phyloP scores from a whole-genome alignment of 2,888 invertebrate genomes.

The Steinernema scapterisci region DNA sequence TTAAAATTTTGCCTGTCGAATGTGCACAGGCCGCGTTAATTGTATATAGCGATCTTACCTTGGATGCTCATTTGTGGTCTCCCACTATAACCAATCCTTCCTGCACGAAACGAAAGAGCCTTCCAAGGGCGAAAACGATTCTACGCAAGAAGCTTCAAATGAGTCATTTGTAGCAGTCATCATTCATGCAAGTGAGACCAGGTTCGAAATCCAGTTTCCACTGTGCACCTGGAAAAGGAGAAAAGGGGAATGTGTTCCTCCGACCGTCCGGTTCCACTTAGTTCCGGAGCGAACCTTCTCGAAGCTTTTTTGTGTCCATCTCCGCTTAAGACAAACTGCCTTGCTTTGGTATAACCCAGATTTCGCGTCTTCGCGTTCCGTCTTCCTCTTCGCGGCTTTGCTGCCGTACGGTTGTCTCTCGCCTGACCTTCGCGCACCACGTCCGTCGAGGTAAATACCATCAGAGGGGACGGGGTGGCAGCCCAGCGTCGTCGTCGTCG shows the following conservation, averaged over 20 bases:
- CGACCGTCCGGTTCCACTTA: not conserved
- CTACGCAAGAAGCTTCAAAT: no score
- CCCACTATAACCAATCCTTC: no score
- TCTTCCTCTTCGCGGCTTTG: not conserved
- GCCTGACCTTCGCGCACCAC: not conserved
- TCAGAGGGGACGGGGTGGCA: no score
- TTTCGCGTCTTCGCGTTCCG: not conserved
- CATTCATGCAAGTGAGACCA: not conserved
- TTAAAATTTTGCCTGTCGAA: no score
- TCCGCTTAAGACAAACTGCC: not conserved
- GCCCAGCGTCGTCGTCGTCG: not conserved
- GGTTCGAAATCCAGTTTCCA: conserved; percentile 2
- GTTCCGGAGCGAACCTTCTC: not conserved
- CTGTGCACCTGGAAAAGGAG: not conserved
- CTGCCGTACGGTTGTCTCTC: not conserved
- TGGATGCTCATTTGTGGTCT: no score
- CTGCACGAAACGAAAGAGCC: no score
- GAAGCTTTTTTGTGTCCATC: not conserved
- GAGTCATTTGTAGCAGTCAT: not conserved
- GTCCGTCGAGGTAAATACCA: conserved; percentile 17
- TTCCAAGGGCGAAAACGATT: no score
- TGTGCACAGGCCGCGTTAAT: no score
- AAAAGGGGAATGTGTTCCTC: not conserved
- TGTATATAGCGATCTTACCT: no score
- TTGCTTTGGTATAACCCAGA: conserved; percentile 1